Evolutionary conservation across 2,888 invertebrate species (phyloP).

Genomic region (Trichopria drosophilae): DNA sequence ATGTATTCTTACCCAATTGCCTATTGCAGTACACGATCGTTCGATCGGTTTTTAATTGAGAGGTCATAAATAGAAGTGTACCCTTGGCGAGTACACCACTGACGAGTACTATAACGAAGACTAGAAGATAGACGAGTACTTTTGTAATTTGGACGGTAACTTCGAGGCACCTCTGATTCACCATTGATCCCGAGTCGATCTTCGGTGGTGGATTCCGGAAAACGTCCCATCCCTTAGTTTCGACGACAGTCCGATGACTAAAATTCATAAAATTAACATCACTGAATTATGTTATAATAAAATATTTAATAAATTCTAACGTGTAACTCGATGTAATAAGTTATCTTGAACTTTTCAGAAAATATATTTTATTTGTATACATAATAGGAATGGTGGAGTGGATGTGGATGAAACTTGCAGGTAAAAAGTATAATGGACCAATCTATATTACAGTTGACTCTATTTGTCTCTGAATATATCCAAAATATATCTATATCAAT

Average conservation of each 20-base stretch:
- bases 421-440: too few relatives aligned
- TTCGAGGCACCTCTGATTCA: constrained; percentile 83
- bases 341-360: too few relatives aligned
- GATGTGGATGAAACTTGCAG: too few relatives aligned
- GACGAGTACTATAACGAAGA: constrained; percentile 81
- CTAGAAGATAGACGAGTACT: constrained; percentile 80
- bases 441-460: too few relatives aligned
- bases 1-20: constrained; percentile 70
- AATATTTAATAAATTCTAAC: too few relatives aligned
- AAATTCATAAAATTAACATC: constrained; percentile 12
- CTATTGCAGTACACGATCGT: constrained; percentile 80
- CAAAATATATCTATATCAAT: too few relatives aligned
- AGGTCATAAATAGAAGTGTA: constrained; percentile 88
- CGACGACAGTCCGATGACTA: constrained; percentile 80
- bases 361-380: too few relatives aligned
- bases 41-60: constrained; percentile 79
- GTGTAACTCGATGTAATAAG: too few relatives aligned
- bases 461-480: too few relatives aligned
- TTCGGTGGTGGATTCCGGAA: constrained; percentile 90
- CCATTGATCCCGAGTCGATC: constrained; percentile 86
- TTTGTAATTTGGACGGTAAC: constrained; percentile 82
- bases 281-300: constrained; percentile 27
- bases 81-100: constrained; percentile 88
- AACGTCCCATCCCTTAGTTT: constrained; percentile 96
- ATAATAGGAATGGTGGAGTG: too few relatives aligned